These are phyloP conservation scores for Sepiola atlantica DNA, from an alignment of 2,888 invertebrate genomes.

Conservation along the genomic window DNA sequence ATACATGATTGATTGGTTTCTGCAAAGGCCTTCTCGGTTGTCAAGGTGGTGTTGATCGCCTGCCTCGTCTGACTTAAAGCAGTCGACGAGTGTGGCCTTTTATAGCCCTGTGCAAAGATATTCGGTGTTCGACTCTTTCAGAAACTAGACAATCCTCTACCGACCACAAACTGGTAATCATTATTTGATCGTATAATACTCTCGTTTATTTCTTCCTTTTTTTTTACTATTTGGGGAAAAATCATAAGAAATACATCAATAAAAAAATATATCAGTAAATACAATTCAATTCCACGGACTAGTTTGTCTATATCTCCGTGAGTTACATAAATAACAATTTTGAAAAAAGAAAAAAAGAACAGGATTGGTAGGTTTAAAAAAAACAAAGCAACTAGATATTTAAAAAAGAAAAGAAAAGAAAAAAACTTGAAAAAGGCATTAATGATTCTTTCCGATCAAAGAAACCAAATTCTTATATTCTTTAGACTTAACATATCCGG, in stretches of 20 bases:
- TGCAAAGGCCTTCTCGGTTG: not conserved
- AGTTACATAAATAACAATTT: not conserved
- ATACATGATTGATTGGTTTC: not conserved
- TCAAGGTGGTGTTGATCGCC: not conserved
- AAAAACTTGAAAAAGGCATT: not conserved
- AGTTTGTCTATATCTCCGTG: not conserved
- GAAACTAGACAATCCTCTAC: not conserved
- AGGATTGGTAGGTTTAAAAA: too few species aligned
- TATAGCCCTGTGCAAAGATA: not conserved
- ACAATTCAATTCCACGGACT: not conserved
- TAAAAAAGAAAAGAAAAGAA: not conserved
- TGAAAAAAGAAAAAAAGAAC: not conserved
- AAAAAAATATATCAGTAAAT: not conserved
- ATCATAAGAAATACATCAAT: not conserved
- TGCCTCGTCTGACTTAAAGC: not conserved
- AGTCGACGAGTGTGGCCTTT: not conserved
- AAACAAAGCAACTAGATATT: not conserved
- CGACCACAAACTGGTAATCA: not conserved
- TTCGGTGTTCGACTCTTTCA: not conserved
- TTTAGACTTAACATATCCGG: not conserved
- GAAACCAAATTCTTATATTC: too few species aligned
- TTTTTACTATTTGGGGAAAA: not conserved
- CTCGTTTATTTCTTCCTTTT: not conserved
- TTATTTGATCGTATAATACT: not conserved
- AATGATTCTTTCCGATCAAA: too few species aligned